Evolutionary conservation across 2,113 vertebrate genomes (phyloP), one percentile per base, ranked within the genome.

Genomic region (Clarias gariepinus): DNA sequence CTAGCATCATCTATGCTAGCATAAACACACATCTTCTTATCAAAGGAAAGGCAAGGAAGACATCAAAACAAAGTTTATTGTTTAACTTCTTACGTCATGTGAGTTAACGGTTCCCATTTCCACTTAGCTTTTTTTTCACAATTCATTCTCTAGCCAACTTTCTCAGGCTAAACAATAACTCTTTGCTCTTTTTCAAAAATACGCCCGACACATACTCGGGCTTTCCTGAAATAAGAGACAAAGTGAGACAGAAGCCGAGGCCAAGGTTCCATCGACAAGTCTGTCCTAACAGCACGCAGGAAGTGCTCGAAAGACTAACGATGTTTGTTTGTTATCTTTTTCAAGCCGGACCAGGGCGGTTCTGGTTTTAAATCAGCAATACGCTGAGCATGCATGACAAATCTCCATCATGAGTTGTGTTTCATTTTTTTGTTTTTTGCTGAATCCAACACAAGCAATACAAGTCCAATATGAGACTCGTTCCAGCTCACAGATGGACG

Each of bases 291-390:
- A 83, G 66, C 23, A 64, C 10, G 64, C 12, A 77, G 74, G 87
- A 85, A 85, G 83, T 61, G 53, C 52, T 28, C 4, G 13, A 76
- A 86, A 71, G 85, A 76, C 52, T 79, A 78, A 83, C 30, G 25
- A 81, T 85, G 87, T 88, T 88, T 87, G 76, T 88, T 88, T 87
- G 73, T 87, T 81, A 18, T 79, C 81, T 60, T 84, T 69, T 41
- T 68, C 41, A 63, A 57, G 7, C 61, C n/a, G 81, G 58, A 19
- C 57, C 53, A 13, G 71, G 66, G 58, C 66, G 13, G 66, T 19
- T 30, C 28, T 30, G 47, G 77, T 84, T 23, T 61, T 60, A 61
- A 81, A 61, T 61, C 57, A 36, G 78, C 55, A 23, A 7, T 61
- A 36, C 30, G 9, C 28, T 23, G 41, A 33, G 68, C 74, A 16